Evolutionary conservation across 2,113 vertebrate species (phyloP).

Genomic region (Heterotis niloticus): DNA sequence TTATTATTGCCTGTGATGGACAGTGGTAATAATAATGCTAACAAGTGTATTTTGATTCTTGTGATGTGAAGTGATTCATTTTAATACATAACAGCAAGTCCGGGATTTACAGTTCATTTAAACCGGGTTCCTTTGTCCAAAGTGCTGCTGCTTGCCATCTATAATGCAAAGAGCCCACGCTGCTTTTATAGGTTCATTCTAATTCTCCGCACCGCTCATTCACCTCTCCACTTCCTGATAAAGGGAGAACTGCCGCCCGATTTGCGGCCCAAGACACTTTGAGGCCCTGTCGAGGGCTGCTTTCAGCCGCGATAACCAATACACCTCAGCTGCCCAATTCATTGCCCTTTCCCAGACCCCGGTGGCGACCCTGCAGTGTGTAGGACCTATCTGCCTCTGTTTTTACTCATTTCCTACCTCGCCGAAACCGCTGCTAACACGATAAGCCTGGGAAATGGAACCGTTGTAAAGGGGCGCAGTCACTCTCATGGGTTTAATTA

Average conservation of each 20-base stretch:
- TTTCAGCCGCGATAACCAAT: background rate
- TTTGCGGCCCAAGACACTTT: background rate
- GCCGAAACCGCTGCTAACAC: constrained; percentile 11
- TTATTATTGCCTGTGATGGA: no score
- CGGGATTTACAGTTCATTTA: constrained; percentile 43
- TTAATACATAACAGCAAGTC: constrained; percentile 47
- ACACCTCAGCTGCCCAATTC: constrained; percentile 2
- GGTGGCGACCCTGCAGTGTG: constrained; percentile 11
- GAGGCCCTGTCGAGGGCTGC: background rate
- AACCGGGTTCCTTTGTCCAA: constrained; percentile 40
- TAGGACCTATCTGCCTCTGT: constrained; percentile 47
- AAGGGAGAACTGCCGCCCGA: background rate
- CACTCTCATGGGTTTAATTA: constrained; percentile 55
- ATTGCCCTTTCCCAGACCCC: constrained; percentile 30
- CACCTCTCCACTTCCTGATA: background rate
- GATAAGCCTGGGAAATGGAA: constrained; percentile 41
- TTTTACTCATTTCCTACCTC: constrained; percentile 50
- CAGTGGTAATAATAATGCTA: no score
- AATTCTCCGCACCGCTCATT: constrained; percentile 19
- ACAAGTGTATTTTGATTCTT: constrained; percentile 26
- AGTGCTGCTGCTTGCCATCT: constrained; percentile 26
- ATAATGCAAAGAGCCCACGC: background rate
- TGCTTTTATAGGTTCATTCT: constrained; percentile 20
- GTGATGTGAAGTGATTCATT: constrained; percentile 53
- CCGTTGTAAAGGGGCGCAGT: constrained; percentile 55